These are phyloP conservation scores for Caenorhabditis auriculariae DNA, from an alignment of 2,888 invertebrate species.

Conservation along the genomic window DNA sequence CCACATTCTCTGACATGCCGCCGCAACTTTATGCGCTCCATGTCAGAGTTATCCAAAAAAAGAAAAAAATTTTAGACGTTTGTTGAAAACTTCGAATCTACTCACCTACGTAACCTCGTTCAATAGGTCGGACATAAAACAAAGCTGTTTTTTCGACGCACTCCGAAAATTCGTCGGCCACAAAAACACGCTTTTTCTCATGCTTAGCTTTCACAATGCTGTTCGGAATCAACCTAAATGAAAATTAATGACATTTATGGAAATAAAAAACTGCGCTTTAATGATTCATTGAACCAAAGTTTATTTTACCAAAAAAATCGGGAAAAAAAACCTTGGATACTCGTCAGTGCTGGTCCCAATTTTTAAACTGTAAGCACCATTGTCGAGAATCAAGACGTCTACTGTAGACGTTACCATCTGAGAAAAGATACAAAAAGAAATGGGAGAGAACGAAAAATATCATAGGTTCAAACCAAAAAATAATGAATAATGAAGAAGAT, in stretches of 20 bases:
- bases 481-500: too few relatives aligned
- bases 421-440: background rate
- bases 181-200: conserved; percentile 86
- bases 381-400: conserved; percentile 52
- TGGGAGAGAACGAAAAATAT: background rate
- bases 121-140: conserved; percentile 88
- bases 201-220: conserved; percentile 97
- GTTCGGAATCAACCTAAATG: conserved; percentile 76
- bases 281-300: background rate
- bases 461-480: too few relatives aligned
- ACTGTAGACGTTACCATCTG: background rate
- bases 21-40: too few relatives aligned
- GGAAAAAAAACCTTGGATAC: conserved; percentile 13
- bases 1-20: too few relatives aligned
- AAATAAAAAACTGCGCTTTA: background rate
- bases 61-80: background rate
- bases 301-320: background rate
- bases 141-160: conserved; percentile 92
- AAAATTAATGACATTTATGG: background rate
- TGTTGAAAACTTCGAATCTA: background rate
- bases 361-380: conserved; percentile 54
- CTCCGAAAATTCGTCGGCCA: conserved; percentile 91
- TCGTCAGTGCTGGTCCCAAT: conserved; percentile 30
- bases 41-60: background rate
- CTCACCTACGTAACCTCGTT: conserved; percentile 71